These are phyloP conservation scores for Barypeithes pellucidus DNA, from an alignment of 2,888 invertebrate species.

Conservation along the genomic window DNA sequence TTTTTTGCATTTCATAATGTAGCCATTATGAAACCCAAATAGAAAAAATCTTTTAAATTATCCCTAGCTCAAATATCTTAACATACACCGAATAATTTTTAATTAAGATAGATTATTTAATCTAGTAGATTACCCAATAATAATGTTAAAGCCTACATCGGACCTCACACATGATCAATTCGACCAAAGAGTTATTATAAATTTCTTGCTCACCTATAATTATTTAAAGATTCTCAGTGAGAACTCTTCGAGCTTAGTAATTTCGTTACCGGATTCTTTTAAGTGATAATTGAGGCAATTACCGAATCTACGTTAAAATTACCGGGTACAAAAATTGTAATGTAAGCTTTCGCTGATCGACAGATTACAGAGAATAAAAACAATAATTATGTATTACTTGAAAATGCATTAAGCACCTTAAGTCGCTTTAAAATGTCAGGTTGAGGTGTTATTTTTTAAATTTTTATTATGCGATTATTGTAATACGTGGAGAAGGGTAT, in stretches of 20 bases:
- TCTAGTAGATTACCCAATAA: conserved; percentile 14
- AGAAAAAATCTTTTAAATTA: no score
- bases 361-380: conserved; percentile 13
- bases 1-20: no score
- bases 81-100: background rate
- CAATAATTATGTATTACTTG: conserved; percentile 22
- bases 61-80: background rate
- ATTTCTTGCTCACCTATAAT: conserved; percentile 42
- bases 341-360: conserved; percentile 28
- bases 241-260: conserved; percentile 18
- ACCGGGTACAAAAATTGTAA: conserved; percentile 22
- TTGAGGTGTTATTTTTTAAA: background rate
- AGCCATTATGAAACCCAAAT: no score
- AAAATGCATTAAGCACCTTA: background rate
- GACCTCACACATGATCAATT: conserved; percentile 38
- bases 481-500: no score
- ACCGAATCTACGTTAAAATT: conserved; percentile 36
- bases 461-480: no score
- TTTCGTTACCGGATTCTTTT: conserved; percentile 35
- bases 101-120: conserved; percentile 19
- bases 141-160: conserved; percentile 24
- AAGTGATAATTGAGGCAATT: conserved; percentile 43
- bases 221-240: conserved; percentile 26
- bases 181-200: conserved; percentile 37
- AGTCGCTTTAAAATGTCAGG: background rate